These are phyloP conservation scores for Hestina assimilis DNA, from an alignment of 1,140 invertebrate species.

Conservation along the genomic window DNA sequence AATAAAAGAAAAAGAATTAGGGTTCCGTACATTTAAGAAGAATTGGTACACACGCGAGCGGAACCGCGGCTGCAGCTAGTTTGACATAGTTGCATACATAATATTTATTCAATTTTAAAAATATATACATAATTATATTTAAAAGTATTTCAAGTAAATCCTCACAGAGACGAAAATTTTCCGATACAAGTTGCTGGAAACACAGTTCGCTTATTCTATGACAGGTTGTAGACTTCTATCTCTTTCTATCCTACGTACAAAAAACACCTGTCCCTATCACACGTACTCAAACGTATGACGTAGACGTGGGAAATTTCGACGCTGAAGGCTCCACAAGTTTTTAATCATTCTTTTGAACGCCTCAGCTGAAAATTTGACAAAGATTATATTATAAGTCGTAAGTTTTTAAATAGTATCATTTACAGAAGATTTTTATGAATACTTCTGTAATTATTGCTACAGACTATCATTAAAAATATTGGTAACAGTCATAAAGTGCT, in stretches of 20 bases:
- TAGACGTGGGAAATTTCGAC: constrained; percentile 20
- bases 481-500: too few relatives aligned
- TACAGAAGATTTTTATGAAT: too few relatives aligned
- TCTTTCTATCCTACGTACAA: not conserved
- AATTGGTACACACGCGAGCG: too few relatives aligned
- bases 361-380: not conserved
- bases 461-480: too few relatives aligned
- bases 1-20: too few relatives aligned
- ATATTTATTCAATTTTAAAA: not conserved
- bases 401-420: too few relatives aligned
- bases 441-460: too few relatives aligned
- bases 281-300: constrained; percentile 13
- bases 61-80: too few relatives aligned
- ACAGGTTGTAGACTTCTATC: constrained; percentile 8
- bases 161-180: constrained; percentile 14
- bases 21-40: too few relatives aligned
- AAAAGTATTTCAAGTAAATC: not conserved
- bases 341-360: constrained; percentile 7
- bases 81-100: too few relatives aligned
- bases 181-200: not conserved
- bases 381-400: too few relatives aligned
- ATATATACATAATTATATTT: not conserved
- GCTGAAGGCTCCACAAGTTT: constrained; percentile 24
- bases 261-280: not conserved
- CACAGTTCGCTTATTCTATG: constrained; percentile 13